Conservation (phyloP, 2,888 invertebrate genomes). For the Nasonia oneida region DNA sequence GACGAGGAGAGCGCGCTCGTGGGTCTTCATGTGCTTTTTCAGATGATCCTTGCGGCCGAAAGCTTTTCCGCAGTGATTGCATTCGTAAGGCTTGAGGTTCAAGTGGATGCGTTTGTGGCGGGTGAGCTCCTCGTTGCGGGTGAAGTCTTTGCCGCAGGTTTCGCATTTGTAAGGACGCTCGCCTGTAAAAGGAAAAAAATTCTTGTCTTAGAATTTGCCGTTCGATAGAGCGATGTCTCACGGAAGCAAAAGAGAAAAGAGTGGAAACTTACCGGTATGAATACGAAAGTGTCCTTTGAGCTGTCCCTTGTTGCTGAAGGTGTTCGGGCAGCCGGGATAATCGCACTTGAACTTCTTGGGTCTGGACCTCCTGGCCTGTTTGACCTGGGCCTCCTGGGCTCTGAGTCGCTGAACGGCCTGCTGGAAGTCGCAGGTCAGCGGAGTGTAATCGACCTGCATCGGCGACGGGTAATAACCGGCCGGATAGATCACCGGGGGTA, state of each 20-base stretch:
- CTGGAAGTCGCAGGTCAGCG: too few species aligned
- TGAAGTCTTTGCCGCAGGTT: constrained; percentile 93
- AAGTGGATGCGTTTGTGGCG: constrained; percentile 93
- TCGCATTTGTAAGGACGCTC: constrained; percentile 94
- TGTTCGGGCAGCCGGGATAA: constrained; percentile 88
- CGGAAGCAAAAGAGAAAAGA: neutral
- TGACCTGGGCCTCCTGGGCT: constrained; percentile 71
- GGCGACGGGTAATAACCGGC: too few species aligned
- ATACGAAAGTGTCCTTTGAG: constrained; percentile 94
- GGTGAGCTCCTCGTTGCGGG: constrained; percentile 94
- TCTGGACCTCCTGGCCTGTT: constrained; percentile 84
- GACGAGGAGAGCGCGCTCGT: constrained; percentile 74
- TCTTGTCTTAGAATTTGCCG: neutral
- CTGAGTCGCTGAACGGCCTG: constrained; percentile 70
- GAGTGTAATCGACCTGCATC: too few species aligned
- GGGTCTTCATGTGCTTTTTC: constrained; percentile 95
- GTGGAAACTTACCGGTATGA: constrained; percentile 85
- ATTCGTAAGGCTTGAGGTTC: constrained; percentile 91
- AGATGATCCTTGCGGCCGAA: constrained; percentile 97
- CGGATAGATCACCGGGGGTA: too few species aligned
- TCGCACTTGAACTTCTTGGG: constrained; percentile 95
- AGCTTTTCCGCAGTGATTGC: constrained; percentile 92
- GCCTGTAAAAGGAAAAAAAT: constrained; percentile 79
- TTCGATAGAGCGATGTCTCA: neutral
- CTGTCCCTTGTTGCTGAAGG: constrained; percentile 96